Evolutionary conservation across 2,888 invertebrate species (phyloP), one percentile per base, ranked within the genome.

Genomic region (Ametastegia equiseti): DNA sequence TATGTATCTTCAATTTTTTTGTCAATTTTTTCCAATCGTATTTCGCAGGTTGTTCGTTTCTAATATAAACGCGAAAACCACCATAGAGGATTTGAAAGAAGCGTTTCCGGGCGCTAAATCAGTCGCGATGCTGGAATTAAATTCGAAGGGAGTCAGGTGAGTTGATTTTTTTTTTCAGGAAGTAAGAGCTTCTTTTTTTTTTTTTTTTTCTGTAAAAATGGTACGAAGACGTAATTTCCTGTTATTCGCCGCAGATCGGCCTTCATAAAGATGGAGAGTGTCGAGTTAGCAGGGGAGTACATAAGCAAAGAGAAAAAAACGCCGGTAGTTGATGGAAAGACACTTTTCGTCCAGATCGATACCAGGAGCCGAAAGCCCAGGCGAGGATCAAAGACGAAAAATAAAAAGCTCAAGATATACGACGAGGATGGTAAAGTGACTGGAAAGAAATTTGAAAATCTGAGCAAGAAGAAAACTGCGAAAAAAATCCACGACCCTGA

Each of bases 61-160:
- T n/a, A 89, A 89, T 36, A 86, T 90, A 60, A 83, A 84, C 79
- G 80, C 54, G 15, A 88, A 87, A 19, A 86, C 85, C 3, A 88
- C 84, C 33, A 11, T 82, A 15, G 39, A 83, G 0, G 89, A 89
- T 79, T 33, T 90, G n/a, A 86, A 75, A 60, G 83, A 82, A 63
- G 87, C 85, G 13, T 86, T 90, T 67, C 85, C 86, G 19, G 89
- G 87, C 54, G 86, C 87, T 77, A 5, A 50, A 5, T 82, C 85
- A 1, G 82, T 86, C 45, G 86, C 82, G 71, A 81, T 89, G 71
- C 77, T 90, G 5, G 86, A 86, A 80, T 80, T 81, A 7, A 30
- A 80, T 36, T 19, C 23, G 54, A 80, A 81, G 60, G 81, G 80
- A 23, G 65, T 73, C 79, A 75, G 84, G 86, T 87, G 83, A 82